These are phyloP conservation scores for Gryllus longicercus DNA, from an alignment of 2,888 invertebrate species.

Conservation along the genomic window DNA sequence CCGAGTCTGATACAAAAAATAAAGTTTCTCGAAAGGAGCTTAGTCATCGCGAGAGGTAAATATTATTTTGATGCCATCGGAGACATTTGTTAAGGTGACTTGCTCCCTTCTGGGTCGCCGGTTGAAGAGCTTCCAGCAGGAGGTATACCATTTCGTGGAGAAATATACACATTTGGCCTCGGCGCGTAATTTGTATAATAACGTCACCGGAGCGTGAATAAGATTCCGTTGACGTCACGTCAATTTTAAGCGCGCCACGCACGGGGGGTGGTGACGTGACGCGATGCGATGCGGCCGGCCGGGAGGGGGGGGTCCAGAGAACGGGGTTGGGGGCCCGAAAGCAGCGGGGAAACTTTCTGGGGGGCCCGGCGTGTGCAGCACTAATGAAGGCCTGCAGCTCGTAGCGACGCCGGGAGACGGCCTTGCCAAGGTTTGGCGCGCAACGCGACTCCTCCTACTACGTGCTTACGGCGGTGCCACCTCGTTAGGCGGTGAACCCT, in stretches of 20 bases:
- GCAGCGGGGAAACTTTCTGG: background rate
- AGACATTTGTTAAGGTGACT: background rate
- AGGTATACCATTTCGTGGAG: background rate
- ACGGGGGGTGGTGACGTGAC: background rate
- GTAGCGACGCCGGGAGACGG: background rate
- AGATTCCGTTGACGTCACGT: background rate
- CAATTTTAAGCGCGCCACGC: background rate
- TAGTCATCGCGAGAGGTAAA: background rate
- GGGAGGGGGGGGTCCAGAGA: background rate
- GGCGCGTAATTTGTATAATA: background rate
- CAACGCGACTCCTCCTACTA: background rate
- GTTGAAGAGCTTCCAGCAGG: background rate
- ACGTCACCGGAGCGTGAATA: conserved; percentile 1
- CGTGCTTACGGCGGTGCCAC: background rate
- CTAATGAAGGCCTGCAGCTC: background rate
- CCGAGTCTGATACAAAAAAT: background rate
- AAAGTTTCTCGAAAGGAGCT: background rate
- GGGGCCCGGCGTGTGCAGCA: background rate
- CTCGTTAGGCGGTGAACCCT: background rate
- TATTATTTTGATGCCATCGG: conserved; percentile 17
- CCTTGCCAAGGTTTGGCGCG: background rate
- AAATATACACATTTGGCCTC: background rate
- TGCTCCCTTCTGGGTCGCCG: background rate
- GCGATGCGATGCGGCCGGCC: background rate
- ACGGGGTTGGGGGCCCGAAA: background rate